A percentile compares a stretch with the other conserved stretches of the same genome.
Evolutionary conservation across 2,888 invertebrate species (phyloP).

Genomic region (Drosophila vallismaia): DNA sequence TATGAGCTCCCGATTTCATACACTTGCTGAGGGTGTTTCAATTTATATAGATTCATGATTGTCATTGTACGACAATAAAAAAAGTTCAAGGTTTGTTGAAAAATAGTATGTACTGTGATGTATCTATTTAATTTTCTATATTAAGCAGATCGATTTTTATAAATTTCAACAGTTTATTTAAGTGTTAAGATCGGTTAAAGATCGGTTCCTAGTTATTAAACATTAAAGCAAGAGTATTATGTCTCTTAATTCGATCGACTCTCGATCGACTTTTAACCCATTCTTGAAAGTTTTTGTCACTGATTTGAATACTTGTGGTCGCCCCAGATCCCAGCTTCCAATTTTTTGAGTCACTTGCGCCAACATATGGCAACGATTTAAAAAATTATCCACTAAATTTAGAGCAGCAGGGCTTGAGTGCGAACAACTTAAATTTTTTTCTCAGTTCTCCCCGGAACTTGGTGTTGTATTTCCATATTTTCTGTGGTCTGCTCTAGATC

Average conservation of each 20-base stretch:
- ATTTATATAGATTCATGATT: background rate
- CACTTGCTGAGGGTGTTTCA: background rate
- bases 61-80: background rate
- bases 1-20: slow-evolving; percentile 53
- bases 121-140: too few relatives aligned
- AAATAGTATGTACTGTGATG: too few relatives aligned
- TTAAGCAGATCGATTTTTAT: too few relatives aligned
- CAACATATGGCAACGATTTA: slow-evolving; percentile 81
- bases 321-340: slow-evolving; percentile 43
- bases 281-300: slow-evolving; percentile 57
- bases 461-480: background rate
- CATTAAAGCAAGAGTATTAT: background rate
- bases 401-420: slow-evolving; percentile 48
- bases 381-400: slow-evolving; percentile 81
- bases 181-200: too few relatives aligned
- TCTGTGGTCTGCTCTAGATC: slow-evolving; percentile 47
- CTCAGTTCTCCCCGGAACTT: background rate
- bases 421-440: slow-evolving; percentile 40
- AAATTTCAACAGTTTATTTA: too few relatives aligned
- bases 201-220: too few relatives aligned
- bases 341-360: slow-evolving; percentile 62
- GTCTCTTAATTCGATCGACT: background rate
- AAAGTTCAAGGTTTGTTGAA: background rate
- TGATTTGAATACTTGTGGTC: slow-evolving; percentile 56
- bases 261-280: background rate